Percentiles rank a stretch among this genome's conserved stretches.
These are phyloP conservation scores for Ochotona princeps DNA, from an alignment of 2,113 vertebrate species.

Conservation along the genomic window DNA sequence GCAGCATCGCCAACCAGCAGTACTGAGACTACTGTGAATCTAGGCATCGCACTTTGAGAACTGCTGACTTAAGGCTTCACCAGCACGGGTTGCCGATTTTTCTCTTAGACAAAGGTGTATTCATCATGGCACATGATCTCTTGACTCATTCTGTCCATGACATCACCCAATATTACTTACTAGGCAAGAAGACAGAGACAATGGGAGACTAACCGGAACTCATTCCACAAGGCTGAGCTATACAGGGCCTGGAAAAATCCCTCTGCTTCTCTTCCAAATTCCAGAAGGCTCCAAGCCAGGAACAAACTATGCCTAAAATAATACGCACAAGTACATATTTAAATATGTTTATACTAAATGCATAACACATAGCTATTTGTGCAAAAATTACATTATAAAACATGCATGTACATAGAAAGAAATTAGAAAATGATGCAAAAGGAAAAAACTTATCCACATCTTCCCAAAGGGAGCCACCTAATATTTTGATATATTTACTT, in stretches of 20 bases:
- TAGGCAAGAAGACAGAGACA: conserved; percentile 44
- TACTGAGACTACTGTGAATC: not conserved
- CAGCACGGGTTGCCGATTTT: not conserved
- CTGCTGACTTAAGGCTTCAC: not conserved
- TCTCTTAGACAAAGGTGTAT: conserved; percentile 27
- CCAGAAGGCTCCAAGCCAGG: not conserved
- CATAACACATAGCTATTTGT: not conserved
- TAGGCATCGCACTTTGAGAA: conserved; percentile 5
- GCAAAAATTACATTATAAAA: conserved; percentile 1
- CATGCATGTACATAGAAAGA: not conserved
- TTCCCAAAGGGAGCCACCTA: not conserved
- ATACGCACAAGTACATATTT: not conserved
- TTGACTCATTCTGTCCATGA: conserved; percentile 60
- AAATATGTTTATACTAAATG: not conserved
- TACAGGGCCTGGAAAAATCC: not conserved
- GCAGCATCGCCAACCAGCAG: not conserved
- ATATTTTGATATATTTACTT: conserved; percentile 1
- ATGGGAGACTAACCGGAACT: conserved; percentile 31
- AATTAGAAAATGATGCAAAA: conserved; percentile 2
- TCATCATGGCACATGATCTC: conserved; percentile 21
- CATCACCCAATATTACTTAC: conserved; percentile 52
- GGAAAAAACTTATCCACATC: not conserved
- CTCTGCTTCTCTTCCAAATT: not conserved
- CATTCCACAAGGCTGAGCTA: not conserved
- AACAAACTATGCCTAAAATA: not conserved